phyloP scores from a whole-genome alignment of 30 jellyfish, hydroid and myxozoan species.

The Nemopilema nomurai region DNA sequence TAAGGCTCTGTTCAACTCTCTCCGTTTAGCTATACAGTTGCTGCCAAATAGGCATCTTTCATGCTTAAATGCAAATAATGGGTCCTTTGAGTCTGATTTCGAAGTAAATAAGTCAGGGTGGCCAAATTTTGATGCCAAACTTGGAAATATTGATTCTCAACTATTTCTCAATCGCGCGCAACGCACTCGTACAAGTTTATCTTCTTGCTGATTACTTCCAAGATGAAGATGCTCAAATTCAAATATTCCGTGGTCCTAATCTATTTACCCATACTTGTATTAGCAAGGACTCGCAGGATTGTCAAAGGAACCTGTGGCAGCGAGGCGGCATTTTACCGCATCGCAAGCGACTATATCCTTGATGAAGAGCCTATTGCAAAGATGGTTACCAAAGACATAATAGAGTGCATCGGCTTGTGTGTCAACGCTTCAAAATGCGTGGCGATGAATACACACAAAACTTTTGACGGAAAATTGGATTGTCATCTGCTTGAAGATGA shows the following conservation, averaged over 20 bases:
- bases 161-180: too few species aligned
- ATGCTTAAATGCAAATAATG: too few species aligned
- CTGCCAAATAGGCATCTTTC: too few species aligned
- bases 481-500: slow-evolving; percentile 41
- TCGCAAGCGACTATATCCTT: slow-evolving; percentile 19
- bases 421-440: slow-evolving; percentile 17
- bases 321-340: slow-evolving; percentile 26
- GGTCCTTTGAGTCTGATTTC: too few species aligned
- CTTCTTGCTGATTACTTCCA: too few species aligned
- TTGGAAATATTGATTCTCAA: too few species aligned
- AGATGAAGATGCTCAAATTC: too few species aligned
- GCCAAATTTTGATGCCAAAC: background rate
- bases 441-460: slow-evolving; percentile 20
- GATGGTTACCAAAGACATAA: background rate
- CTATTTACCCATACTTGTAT: background rate
- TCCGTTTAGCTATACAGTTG: too few species aligned
- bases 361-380: slow-evolving; percentile 43
- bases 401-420: slow-evolving; percentile 21
- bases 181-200: too few species aligned
- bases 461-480: slow-evolving; percentile 5
- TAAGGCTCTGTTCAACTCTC: too few species aligned
- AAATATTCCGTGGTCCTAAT: too few species aligned
- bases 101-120: background rate
- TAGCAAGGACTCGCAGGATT: slow-evolving; percentile 12
- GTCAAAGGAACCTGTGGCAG: slow-evolving; percentile 33